Evolutionary conservation across 2,113 vertebrate genomes (phyloP).

Genomic region (Galemys pyrenaicus): DNA sequence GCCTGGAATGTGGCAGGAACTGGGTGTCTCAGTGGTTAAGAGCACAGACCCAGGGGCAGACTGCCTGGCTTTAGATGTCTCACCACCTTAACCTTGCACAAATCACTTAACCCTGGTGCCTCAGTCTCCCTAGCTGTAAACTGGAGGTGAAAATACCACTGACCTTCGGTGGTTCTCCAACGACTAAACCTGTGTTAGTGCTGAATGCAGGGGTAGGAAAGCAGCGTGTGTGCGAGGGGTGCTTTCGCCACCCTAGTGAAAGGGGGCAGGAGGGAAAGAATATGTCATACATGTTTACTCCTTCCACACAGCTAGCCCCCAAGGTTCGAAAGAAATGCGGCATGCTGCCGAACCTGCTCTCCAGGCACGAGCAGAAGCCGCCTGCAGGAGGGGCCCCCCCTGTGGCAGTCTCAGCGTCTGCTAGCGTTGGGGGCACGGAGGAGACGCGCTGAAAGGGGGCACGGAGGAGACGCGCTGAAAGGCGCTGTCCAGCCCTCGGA

Average conservation of each 20-base stretch:
- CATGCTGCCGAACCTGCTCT: not conserved
- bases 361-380: rapidly evolving
- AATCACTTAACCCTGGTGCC: not conserved
- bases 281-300: not conserved
- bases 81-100: not conserved
- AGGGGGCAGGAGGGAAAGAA: no score
- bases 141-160: no score
- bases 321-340: not conserved
- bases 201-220: not conserved
- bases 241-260: not conserved
- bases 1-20: not conserved
- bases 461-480: no score
- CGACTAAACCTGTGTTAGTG: not conserved
- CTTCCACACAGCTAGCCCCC: not conserved
- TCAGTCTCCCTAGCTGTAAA: not conserved
- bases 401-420: no score
- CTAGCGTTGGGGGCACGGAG: no score
- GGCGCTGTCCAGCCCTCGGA: not conserved
- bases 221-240: not conserved
- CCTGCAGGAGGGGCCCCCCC: no score
- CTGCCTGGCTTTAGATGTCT: not conserved
- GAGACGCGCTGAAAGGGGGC: no score
- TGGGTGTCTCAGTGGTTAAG: not conserved
- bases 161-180: not conserved
- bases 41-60: not conserved